phyloP scores from a whole-genome alignment of 2,797 vertebrate species.

The Rhadinocentrus ornatus region DNA sequence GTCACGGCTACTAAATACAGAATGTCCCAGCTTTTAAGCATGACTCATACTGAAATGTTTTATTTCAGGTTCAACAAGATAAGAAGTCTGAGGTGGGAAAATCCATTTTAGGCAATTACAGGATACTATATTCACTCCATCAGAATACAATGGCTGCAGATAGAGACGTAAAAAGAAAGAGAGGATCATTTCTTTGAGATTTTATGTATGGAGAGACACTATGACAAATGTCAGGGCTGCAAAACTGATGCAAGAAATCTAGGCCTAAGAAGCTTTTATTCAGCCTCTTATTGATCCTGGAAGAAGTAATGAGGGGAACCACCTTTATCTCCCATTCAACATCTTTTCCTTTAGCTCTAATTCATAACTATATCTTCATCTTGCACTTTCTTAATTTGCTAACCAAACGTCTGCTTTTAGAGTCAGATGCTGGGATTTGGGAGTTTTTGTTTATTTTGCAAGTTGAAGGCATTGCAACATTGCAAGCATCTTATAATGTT shows the following conservation, averaged over 20 bases:
- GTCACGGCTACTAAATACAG: conserved; percentile 31
- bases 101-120: conserved; percentile 18
- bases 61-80: conserved; percentile 33
- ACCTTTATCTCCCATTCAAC: conserved; percentile 74
- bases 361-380: conserved; percentile 73
- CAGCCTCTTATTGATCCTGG: conserved; percentile 76
- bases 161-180: not conserved
- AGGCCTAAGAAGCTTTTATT: conserved; percentile 40
- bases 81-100: conserved; percentile 19
- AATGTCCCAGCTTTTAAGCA: conserved; percentile 18
- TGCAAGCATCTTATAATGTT: conserved; percentile 36
- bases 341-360: conserved; percentile 69
- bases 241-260: conserved; percentile 46
- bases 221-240: conserved; percentile 12
- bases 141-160: not conserved
- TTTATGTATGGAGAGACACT: not conserved
- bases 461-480: conserved; percentile 31
- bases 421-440: conserved; percentile 47
- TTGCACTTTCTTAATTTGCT: conserved; percentile 70
- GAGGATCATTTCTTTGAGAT: not conserved
- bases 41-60: conserved; percentile 39
- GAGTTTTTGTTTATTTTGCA: conserved; percentile 49
- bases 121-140: not conserved
- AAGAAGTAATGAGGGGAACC: conserved; percentile 51
- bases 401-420: conserved; percentile 65